Percentiles rank a stretch among this genome's conserved stretches.
phyloP scores from a whole-genome alignment of 37 sponge, comb jelly and placozoan genomes.

The Geodia barretti region DNA sequence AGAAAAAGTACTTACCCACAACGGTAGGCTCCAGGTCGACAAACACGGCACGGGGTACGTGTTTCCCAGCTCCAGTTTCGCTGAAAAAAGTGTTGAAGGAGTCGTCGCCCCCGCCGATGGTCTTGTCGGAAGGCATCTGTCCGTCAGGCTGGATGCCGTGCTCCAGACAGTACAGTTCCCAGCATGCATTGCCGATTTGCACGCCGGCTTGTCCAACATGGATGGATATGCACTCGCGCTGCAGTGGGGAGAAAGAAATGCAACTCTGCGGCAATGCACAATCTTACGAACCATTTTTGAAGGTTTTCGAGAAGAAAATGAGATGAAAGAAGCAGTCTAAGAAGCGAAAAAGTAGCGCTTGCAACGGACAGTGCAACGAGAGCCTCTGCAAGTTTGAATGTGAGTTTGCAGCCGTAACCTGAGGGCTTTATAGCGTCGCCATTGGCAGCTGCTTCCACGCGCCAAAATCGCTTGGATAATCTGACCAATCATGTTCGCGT shows the following conservation, averaged over 20 bases:
- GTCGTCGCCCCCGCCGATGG: constrained; percentile 96
- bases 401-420: too few relatives aligned
- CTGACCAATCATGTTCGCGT: too few relatives aligned
- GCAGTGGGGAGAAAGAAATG: constrained; percentile 22
- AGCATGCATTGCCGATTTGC: constrained; percentile 99
- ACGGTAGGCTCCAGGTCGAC: constrained; percentile 98
- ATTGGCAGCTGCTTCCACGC: too few relatives aligned
- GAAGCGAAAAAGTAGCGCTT: neutral
- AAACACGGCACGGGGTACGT: constrained; percentile 97
- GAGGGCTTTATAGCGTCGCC: too few relatives aligned
- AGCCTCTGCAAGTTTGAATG: neutral
- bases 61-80: constrained; percentile 98
- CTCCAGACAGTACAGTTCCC: constrained; percentile 99
- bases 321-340: neutral
- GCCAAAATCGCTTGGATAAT: too few relatives aligned
- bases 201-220: constrained; percentile 99
- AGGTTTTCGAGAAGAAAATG: neutral
- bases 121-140: constrained; percentile 97
- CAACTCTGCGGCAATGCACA: too few relatives aligned
- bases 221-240: constrained; percentile 97
- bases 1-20: constrained; percentile 60
- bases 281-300: constrained; percentile 11
- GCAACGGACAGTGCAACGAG: neutral
- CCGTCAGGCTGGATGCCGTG: constrained; percentile 99
- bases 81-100: constrained; percentile 99